Evolutionary conservation across 2,113 vertebrate genomes (phyloP), one percentile per base, ranked within the genome.

Genomic region (Pimephales promelas): DNA sequence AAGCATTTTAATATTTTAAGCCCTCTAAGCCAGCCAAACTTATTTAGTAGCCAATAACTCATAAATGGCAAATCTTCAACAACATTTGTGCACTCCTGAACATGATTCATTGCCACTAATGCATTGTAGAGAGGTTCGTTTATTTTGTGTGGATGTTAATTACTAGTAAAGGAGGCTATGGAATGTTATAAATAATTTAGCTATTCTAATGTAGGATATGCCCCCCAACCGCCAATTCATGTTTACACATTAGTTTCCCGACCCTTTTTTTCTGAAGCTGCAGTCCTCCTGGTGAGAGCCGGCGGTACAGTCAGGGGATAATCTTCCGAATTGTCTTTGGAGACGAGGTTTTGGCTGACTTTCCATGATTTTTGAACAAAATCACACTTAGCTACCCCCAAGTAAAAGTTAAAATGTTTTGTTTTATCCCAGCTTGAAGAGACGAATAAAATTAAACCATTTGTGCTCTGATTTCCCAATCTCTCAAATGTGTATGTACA

Each of bases 121-220:
- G 87, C 88, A 89, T 90, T 88, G 82, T 90, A 88, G 88, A 89
- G 85, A 87, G 74, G 73, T 88, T 88, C 72, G 56, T 84, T 77
- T 82, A 75, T 88, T 85, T 79, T 80, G 73, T 68, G 43, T 83
- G 45, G 76, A 83, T 89, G 75, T 78, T 71, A 54, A 84, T 81
- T 56, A 84, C 68, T 88, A 71, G 84, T 87, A 72, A 84, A 79
- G 79, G 85, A 88, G 56, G 83, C 84, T 56, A 83, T 78, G 59
- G 81, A 89, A 86, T 87, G 86, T 88, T 85, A 92, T 93, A 88
- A 92, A 92, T 92, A 90, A 92, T 90, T 86, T 77, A 91, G 72
- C 52, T 81, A 79, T 91, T 83, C 86, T 88, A 82, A 40, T 70
- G 86, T 70, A 79, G 68, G 85, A 83, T 86, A 83, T 86, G 47